A percentile compares a stretch with the other conserved stretches of the same genome.
These are phyloP conservation scores for Aporophyla lueneburgensis DNA, from an alignment of 2,888 invertebrate genomes.

Conservation along the genomic window DNA sequence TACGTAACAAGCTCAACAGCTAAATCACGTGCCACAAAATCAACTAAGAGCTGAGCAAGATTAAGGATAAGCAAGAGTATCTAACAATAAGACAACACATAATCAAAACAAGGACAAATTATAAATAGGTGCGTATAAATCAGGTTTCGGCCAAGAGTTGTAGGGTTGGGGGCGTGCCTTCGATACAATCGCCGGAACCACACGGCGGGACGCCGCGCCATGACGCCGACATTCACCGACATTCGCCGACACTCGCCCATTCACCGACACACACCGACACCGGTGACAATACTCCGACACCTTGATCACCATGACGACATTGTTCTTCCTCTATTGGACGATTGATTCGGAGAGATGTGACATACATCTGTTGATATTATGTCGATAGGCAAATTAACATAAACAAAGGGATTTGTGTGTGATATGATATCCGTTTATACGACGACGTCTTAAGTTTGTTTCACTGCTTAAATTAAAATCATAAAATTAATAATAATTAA, in stretches of 20 bases:
- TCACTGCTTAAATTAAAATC: background rate
- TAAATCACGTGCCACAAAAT: background rate
- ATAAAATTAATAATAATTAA: no score
- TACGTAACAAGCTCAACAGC: background rate
- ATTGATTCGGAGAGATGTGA: constrained; percentile 64
- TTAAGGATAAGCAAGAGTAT: background rate
- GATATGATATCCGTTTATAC: background rate
- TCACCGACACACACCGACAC: constrained; percentile 59
- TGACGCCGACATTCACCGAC: constrained; percentile 65
- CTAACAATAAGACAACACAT: constrained; percentile 37
- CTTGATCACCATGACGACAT: constrained; percentile 78
- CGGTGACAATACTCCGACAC: constrained; percentile 66
- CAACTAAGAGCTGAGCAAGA: background rate
- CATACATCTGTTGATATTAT: constrained; percentile 54
- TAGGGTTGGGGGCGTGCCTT: constrained; percentile 76
- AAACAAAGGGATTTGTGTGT: constrained; percentile 22
- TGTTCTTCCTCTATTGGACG: constrained; percentile 75
- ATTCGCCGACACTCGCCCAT: constrained; percentile 65
- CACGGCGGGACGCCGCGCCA: constrained; percentile 78
- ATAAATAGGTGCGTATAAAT: constrained; percentile 67
- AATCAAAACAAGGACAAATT: constrained; percentile 61
- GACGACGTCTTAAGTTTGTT: background rate
- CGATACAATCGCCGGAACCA: constrained; percentile 86
- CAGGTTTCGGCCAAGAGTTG: constrained; percentile 69
- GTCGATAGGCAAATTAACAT: constrained; percentile 33